Evolutionary conservation across 2,888 invertebrate genomes (phyloP).

Genomic region (Polydrusus cervinus): DNA sequence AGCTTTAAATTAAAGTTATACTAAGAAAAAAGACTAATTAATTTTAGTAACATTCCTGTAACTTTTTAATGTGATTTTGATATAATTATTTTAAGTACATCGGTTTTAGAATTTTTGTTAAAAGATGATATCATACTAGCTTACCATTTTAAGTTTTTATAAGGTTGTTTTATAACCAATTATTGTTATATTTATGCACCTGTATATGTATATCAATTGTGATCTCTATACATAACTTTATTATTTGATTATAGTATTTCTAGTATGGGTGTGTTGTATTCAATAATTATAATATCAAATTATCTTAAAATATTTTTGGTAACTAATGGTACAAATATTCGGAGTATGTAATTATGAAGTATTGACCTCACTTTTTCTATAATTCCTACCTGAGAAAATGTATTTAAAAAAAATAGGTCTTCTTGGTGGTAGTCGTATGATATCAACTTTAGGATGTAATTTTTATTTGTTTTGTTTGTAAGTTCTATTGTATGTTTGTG

Average conservation of each 20-base stretch:
- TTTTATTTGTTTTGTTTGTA: slow-evolving; percentile 49
- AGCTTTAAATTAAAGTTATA: slow-evolving; percentile 6
- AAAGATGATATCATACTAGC: slow-evolving; percentile 57
- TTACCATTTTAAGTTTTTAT: slow-evolving; percentile 1
- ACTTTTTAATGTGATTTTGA: slow-evolving; percentile 38
- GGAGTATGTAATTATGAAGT: too few species aligned
- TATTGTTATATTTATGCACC: too few species aligned
- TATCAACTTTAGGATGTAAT: slow-evolving; percentile 55
- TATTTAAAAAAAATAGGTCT: too few species aligned
- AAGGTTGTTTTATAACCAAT: neutral
- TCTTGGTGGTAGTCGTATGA: slow-evolving; percentile 44
- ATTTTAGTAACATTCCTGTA: slow-evolving; percentile 42
- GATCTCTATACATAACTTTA: neutral
- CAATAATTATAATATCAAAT: neutral
- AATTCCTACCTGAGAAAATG: too few species aligned
- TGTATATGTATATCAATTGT: neutral
- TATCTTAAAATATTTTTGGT: neutral
- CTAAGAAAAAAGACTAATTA: slow-evolving; percentile 34
- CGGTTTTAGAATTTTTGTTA: slow-evolving; percentile 52
- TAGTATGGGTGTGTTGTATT: neutral
- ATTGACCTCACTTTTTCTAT: too few species aligned
- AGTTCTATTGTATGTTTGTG: slow-evolving; percentile 33
- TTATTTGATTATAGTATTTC: neutral
- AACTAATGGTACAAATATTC: neutral
- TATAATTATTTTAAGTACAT: slow-evolving; percentile 23